Evolutionary conservation across 2,797 vertebrate species (phyloP).

Genomic region (Cryptoprocta ferox): DNA sequence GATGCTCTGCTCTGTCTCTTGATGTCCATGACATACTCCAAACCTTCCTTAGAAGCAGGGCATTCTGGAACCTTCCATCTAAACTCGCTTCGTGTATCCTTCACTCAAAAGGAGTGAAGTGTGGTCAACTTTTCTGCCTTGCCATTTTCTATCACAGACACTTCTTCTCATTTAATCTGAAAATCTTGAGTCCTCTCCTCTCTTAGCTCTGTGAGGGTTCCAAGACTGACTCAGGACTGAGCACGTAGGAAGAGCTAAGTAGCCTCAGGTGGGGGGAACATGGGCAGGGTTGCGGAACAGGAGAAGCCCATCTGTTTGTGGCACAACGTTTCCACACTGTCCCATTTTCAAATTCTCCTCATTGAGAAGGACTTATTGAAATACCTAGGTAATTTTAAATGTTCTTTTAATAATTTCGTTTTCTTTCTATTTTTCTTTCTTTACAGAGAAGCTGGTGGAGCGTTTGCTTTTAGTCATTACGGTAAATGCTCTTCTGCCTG

Average conservation of each 20-base stretch:
- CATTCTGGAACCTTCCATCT: background rate
- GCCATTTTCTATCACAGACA: background rate
- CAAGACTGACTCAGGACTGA: background rate
- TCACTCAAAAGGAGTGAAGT: background rate
- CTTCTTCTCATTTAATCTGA: background rate
- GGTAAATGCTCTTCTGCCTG: background rate
- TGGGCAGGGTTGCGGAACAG: rapidly evolving
- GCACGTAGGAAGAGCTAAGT: background rate
- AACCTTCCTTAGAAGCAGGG: background rate
- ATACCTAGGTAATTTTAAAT: background rate
- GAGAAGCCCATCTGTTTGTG: no score
- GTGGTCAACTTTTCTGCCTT: background rate
- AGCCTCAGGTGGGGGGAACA: no score
- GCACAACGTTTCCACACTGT: background rate
- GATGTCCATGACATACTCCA: background rate
- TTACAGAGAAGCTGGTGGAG: background rate
- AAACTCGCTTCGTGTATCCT: background rate
- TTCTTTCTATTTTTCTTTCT: background rate
- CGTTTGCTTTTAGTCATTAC: background rate
- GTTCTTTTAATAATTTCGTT: background rate
- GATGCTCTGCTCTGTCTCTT: background rate
- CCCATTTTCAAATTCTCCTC: background rate
- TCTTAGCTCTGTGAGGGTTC: background rate
- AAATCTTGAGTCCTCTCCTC: background rate
- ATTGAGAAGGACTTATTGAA: background rate